These are phyloP conservation scores for Anabacerthia variegaticeps DNA, from an alignment of 2,797 vertebrate genomes.

Conservation along the genomic window DNA sequence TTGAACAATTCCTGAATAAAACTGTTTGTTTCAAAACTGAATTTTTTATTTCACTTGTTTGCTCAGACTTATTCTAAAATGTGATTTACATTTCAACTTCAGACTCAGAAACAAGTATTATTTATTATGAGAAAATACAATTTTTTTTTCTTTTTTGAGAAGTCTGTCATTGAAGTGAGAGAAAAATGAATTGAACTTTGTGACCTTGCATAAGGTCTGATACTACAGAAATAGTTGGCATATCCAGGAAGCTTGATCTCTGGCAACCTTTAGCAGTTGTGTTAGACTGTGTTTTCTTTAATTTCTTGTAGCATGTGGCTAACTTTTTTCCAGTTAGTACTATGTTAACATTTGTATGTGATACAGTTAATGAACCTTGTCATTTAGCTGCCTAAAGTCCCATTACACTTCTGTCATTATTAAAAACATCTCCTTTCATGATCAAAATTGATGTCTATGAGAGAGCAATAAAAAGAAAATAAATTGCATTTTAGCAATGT, in stretches of 20 bases:
- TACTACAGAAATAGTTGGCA: neutral
- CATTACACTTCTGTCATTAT: neutral
- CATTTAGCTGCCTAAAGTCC: neutral
- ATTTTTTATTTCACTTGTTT: neutral
- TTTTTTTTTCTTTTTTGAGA: neutral
- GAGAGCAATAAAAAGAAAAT: neutral
- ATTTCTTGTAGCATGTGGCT: neutral
- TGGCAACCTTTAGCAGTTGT: neutral
- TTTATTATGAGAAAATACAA: neutral
- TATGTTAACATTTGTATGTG: neutral
- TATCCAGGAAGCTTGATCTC: neutral
- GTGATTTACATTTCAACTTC: neutral
- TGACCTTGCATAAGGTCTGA: neutral
- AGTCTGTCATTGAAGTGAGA: neutral
- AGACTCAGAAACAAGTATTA: neutral
- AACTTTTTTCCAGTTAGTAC: neutral
- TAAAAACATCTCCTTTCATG: neutral
- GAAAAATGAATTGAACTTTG: neutral
- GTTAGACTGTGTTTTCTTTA: neutral
- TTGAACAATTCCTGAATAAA: neutral
- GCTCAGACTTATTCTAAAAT: neutral
- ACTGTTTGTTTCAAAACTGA: neutral
- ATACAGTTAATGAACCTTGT: neutral
- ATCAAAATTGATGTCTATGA: neutral
- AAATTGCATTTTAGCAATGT: neutral